A percentile compares a stretch with the other conserved stretches of the same genome.
Evolutionary conservation across 1,140 invertebrate genomes (phyloP).

Genomic region (Samia ricini): DNA sequence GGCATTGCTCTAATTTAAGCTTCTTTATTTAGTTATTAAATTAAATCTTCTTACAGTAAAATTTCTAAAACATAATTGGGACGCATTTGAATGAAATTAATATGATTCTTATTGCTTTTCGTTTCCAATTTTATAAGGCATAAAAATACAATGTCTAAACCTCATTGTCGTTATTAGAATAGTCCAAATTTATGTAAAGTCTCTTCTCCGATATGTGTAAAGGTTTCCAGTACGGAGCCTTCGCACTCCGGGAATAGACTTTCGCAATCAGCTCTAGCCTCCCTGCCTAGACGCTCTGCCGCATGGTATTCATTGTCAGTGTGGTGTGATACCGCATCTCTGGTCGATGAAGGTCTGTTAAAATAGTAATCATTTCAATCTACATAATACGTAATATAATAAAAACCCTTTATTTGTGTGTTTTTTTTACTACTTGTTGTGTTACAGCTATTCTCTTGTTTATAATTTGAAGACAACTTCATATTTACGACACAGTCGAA

Average conservation of each 20-base stretch:
- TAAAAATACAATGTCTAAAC: not conserved
- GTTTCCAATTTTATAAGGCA: no score
- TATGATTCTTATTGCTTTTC: no score
- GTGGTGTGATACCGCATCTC: conserved; percentile 80
- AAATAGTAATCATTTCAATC: conserved; percentile 1
- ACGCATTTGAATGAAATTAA: no score
- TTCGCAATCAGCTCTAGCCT: conserved; percentile 77
- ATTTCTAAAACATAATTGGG: no score
- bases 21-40: no score
- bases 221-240: conserved; percentile 80
- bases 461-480: no score
- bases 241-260: conserved; percentile 81
- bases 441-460: no score
- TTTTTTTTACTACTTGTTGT: no score
- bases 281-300: conserved; percentile 82
- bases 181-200: conserved; percentile 66
- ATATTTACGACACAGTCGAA: no score
- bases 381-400: not conserved
- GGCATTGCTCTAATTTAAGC: no score
- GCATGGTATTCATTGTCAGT: conserved; percentile 84
- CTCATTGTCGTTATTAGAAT: conserved; percentile 14
- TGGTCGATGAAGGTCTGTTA: conserved; percentile 81
- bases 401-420: no score
- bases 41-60: no score
- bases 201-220: conserved; percentile 75